Percentiles rank a stretch among this genome's conserved stretches.
Conservation (phyloP, 2,113 vertebrate species). For the Bos taurus region DNA sequence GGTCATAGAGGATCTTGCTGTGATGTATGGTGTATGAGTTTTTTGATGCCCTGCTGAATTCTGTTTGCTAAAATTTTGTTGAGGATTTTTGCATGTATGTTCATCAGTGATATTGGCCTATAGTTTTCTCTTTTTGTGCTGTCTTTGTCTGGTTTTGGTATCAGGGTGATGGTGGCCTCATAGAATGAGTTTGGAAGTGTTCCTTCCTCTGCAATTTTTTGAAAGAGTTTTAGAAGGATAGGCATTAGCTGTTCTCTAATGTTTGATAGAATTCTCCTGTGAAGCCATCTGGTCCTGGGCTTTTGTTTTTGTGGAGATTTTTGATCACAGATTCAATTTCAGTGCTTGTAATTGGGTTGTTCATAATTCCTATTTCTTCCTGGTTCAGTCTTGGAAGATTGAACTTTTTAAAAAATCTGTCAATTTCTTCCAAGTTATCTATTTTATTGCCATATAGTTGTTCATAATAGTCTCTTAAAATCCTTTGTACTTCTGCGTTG, state of each 20-base stretch:
- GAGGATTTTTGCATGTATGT: background rate
- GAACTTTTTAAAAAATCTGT: background rate
- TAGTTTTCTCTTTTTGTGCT: background rate
- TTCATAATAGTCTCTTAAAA: background rate
- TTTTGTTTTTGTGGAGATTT: background rate
- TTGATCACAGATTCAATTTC: background rate
- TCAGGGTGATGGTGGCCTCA: background rate
- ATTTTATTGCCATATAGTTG: background rate
- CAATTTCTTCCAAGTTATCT: background rate
- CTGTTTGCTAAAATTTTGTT: background rate
- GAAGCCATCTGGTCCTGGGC: background rate
- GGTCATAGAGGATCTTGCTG: too few species aligned
- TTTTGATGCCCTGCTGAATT: background rate
- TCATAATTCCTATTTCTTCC: background rate
- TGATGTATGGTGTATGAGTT: too few species aligned
- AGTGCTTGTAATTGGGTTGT: background rate
- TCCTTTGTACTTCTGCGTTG: background rate
- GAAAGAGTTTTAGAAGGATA: background rate
- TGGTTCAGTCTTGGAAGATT: background rate
- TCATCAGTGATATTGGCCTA: background rate
- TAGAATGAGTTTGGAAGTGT: background rate
- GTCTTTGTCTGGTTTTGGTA: background rate
- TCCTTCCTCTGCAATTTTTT: background rate
- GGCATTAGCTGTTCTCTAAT: background rate
- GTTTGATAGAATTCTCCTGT: background rate